These are phyloP conservation scores for Agapornis roseicollis DNA, from an alignment of 2,113 vertebrate genomes.

Conservation along the genomic window DNA sequence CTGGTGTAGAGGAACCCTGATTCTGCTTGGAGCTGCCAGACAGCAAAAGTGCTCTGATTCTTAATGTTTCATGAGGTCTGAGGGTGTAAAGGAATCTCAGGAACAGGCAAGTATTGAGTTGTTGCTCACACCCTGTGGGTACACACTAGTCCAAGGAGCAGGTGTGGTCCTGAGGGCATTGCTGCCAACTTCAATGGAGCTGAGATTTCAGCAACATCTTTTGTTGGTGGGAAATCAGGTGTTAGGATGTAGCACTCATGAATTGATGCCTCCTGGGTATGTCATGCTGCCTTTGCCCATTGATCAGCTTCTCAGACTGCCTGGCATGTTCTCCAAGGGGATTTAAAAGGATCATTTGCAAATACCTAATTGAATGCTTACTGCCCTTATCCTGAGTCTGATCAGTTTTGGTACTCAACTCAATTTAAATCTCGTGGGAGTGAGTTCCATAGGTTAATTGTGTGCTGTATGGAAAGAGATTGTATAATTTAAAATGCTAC, in stretches of 20 bases:
- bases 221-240: not conserved
- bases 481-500: not conserved
- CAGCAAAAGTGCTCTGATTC: no score
- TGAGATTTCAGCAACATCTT: not conserved
- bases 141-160: rapidly evolving
- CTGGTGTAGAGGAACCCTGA: not conserved
- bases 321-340: not conserved
- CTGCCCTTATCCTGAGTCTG: not conserved
- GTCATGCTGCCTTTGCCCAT: rapidly evolving
- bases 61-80: rapidly evolving
- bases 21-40: not conserved
- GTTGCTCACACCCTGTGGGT: rapidly evolving
- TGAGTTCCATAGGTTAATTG: not conserved
- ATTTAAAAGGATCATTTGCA: not conserved
- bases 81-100: not conserved
- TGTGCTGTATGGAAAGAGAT: not conserved
- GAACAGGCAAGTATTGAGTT: rapidly evolving
- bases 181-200: not conserved
- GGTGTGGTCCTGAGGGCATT: rapidly evolving
- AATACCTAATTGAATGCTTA: not conserved
- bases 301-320: not conserved
- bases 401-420: not conserved
- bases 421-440: not conserved
- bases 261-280: not conserved
- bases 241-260: no score